phyloP scores from a whole-genome alignment of 2,113 vertebrate genomes.

The Anas platyrhynchos region DNA sequence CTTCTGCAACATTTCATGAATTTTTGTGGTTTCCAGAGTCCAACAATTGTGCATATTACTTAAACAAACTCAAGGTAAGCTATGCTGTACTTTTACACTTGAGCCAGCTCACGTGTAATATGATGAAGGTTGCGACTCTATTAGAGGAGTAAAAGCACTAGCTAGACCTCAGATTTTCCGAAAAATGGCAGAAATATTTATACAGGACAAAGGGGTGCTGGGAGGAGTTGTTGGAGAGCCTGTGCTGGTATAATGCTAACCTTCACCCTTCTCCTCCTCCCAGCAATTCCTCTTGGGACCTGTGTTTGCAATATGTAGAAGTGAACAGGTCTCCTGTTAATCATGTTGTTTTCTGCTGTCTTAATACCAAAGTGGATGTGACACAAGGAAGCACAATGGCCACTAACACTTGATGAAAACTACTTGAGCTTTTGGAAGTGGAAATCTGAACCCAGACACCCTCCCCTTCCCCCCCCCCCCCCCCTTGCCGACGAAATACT shows the following conservation, averaged over 20 bases:
- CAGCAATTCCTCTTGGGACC: neutral
- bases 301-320: neutral
- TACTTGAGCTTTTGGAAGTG: neutral
- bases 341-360: rapidly evolving
- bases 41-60: neutral
- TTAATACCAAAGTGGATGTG: rapidly evolving
- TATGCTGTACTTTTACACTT: neutral
- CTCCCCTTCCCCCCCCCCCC: too few species aligned
- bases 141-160: neutral
- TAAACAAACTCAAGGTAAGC: neutral
- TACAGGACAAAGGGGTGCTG: rapidly evolving
- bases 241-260: neutral
- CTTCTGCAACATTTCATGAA: rapidly evolving
- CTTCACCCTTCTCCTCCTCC: neutral
- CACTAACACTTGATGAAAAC: neutral
- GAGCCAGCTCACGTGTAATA: neutral
- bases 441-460: neutral
- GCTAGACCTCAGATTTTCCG: neutral
- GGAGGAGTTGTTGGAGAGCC: neutral
- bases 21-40: neutral
- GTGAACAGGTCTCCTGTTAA: neutral
- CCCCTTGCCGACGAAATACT: neutral
- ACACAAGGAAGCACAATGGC: neutral
- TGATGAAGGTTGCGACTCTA: neutral
- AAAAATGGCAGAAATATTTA: neutral